Conservation (phyloP, 2,888 invertebrate genomes). For the Eubasilissa splendida region DNA sequence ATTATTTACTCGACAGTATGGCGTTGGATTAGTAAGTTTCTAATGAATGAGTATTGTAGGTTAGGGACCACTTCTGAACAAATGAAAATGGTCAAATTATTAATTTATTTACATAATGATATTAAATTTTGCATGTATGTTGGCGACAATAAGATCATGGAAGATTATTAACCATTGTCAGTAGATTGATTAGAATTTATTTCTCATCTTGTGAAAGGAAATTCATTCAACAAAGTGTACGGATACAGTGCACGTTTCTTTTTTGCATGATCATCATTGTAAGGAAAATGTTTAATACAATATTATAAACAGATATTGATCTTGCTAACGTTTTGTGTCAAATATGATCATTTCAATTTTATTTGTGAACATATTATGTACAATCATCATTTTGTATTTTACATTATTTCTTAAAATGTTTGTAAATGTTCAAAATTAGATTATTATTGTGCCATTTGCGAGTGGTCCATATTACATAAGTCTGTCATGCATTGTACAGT, state of each 20-base stretch:
- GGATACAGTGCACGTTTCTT: background rate
- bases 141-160: constrained; percentile 43
- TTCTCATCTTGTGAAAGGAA: background rate
- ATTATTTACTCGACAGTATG: constrained; percentile 29
- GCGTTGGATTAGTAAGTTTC: constrained; percentile 43
- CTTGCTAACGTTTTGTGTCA: constrained; percentile 1
- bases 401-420: constrained; percentile 46
- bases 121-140: constrained; percentile 39
- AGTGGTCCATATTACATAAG: constrained; percentile 73
- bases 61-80: constrained; percentile 58
- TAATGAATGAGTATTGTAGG: constrained; percentile 55
- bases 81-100: constrained; percentile 61
- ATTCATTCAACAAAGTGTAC: constrained; percentile 14
- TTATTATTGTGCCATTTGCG: constrained; percentile 68
- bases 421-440: constrained; percentile 55
- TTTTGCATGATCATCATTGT: constrained; percentile 22
- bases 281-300: constrained; percentile 35
- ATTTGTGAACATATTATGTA: constrained; percentile 61
- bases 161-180: constrained; percentile 20
- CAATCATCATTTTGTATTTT: constrained; percentile 44
- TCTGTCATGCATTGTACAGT: constrained; percentile 76
- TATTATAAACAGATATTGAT: background rate
- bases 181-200: background rate
- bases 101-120: constrained; percentile 58
- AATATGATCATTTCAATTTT: constrained; percentile 18